Percentiles rank a stretch among this genome's conserved stretches.
Evolutionary conservation across 2,888 invertebrate species (phyloP).

Genomic region (Synergus japonicus): DNA sequence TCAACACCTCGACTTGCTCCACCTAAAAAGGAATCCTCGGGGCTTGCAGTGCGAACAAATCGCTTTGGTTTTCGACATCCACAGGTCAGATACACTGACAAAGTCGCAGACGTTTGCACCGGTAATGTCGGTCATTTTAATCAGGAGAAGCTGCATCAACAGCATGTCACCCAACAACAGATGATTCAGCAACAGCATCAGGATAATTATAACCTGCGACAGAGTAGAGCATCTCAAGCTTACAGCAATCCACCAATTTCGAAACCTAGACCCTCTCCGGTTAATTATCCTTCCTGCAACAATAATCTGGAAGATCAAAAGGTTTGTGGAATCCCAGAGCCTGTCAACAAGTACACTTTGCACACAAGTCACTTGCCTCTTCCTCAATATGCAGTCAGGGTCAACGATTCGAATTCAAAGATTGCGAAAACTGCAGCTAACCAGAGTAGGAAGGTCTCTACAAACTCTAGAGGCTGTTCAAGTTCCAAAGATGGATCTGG

Average conservation of each 20-base stretch:
- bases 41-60: constrained; percentile 81
- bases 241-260: constrained; percentile 63
- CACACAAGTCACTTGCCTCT: constrained; percentile 87
- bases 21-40: constrained; percentile 83
- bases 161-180: constrained; percentile 60
- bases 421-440: constrained; percentile 86
- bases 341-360: constrained; percentile 81
- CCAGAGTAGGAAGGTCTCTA: constrained; percentile 82
- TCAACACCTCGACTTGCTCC: constrained; percentile 83
- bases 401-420: constrained; percentile 82
- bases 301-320: constrained; percentile 60
- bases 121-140: constrained; percentile 78
- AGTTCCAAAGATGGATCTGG: constrained; percentile 82
- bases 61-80: constrained; percentile 88
- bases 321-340: constrained; percentile 67
- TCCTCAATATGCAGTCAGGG: constrained; percentile 84
- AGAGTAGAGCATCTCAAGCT: constrained; percentile 61
- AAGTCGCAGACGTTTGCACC: constrained; percentile 82
- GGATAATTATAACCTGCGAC: constrained; percentile 59
- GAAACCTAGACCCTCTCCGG: constrained; percentile 77
- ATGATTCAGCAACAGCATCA: constrained; percentile 55
- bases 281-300: constrained; percentile 67
- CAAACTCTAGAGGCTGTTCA: constrained; percentile 79
- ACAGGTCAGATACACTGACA: constrained; percentile 83
- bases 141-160: constrained; percentile 76